phyloP scores from a whole-genome alignment of 2,113 vertebrate genomes.

The Girardinichthys multiradiatus region DNA sequence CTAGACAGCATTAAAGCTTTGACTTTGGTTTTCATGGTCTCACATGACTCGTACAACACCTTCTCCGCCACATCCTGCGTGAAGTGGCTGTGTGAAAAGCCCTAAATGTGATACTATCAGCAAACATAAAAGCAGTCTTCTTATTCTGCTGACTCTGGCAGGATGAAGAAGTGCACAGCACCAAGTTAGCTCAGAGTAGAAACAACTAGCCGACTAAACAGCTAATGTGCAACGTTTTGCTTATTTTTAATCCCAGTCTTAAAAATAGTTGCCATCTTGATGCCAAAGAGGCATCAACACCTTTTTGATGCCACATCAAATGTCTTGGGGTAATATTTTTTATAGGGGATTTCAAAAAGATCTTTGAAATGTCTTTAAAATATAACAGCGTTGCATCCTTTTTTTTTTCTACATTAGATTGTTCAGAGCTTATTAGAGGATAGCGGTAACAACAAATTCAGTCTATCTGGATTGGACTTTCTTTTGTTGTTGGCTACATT shows the following conservation, averaged over 20 bases:
- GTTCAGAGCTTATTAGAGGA: too few relatives aligned
- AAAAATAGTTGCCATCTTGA: too few relatives aligned
- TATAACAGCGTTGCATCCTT: too few relatives aligned
- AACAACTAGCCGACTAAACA: not conserved
- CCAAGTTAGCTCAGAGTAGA: not conserved
- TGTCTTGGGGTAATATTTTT: too few relatives aligned
- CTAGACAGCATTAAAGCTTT: not conserved
- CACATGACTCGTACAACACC: constrained; percentile 3
- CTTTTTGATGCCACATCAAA: too few relatives aligned
- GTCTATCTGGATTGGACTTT: too few relatives aligned
- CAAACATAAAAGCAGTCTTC: not conserved
- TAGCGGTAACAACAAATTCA: too few relatives aligned
- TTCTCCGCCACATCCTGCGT: constrained; percentile 25
- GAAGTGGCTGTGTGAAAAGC: constrained; percentile 20
- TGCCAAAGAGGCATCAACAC: too few relatives aligned
- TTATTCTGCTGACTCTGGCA: not conserved
- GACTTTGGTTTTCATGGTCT: not conserved
- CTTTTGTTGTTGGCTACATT: too few relatives aligned
- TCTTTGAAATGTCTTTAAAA: too few relatives aligned
- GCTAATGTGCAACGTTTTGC: not conserved
- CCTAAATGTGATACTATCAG: not conserved
- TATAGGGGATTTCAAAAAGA: too few relatives aligned
- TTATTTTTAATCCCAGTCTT: not conserved
- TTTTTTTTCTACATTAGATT: too few relatives aligned
- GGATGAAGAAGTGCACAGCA: not conserved